A percentile compares a stretch with the other conserved stretches of the same genome.
Conservation (phyloP, 92 coral and sea anemone species). For the Meandrina meandrites region DNA sequence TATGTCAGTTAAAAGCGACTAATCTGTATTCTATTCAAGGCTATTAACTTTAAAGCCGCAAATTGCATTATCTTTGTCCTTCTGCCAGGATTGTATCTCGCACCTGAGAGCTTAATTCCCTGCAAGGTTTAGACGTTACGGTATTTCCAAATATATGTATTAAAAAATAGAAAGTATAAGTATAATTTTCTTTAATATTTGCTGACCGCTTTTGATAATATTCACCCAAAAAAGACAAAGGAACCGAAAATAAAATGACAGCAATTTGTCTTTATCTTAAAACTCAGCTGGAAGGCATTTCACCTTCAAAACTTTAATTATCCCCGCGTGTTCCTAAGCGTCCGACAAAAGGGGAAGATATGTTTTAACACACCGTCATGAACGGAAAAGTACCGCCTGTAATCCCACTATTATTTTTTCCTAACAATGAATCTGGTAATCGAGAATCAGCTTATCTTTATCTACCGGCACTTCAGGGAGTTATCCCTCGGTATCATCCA, state of each 20-base stretch:
- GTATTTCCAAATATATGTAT: neutral
- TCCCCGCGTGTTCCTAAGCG: neutral
- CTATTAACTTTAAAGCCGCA: constrained; percentile 1
- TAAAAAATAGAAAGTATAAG: neutral
- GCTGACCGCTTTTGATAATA: neutral
- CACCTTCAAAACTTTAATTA: constrained; percentile 24
- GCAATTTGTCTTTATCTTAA: neutral
- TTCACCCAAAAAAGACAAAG: constrained; percentile 17
- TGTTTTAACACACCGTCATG: neutral
- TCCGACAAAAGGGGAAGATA: neutral
- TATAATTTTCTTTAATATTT: neutral
- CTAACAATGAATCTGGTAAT: neutral
- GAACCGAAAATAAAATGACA: neutral
- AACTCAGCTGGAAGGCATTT: constrained; percentile 29
- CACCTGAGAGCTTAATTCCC: neutral
- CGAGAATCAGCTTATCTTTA: constrained; percentile 9
- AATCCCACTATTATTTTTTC: neutral
- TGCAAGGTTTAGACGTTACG: neutral
- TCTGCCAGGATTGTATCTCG: neutral
- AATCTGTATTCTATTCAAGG: neutral
- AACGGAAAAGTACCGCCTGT: constrained; percentile 1
- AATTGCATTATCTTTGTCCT: neutral
- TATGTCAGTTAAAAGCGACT: neutral
- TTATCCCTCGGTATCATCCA: constrained; percentile 1
- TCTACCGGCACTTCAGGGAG: constrained; percentile 3